phyloP scores from a whole-genome alignment of 1,140 invertebrate species.

The Cherax quadricarinatus region DNA sequence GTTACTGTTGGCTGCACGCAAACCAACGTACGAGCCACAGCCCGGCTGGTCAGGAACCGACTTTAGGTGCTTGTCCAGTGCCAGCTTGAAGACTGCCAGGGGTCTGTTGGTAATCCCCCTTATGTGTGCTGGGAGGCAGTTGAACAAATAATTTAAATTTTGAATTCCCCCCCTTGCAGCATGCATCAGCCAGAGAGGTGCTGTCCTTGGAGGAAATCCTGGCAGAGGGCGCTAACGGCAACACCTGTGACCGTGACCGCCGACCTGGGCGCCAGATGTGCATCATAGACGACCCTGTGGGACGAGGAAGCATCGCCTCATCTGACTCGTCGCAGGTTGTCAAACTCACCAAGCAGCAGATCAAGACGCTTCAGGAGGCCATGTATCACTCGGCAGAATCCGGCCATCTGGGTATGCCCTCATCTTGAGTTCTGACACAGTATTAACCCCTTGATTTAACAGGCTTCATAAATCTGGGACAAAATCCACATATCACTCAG shows the following conservation, averaged over 20 bases:
- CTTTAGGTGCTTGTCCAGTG: too few species aligned
- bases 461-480: too few species aligned
- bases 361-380: slow-evolving; percentile 90
- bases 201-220: slow-evolving; percentile 93
- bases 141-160: too few species aligned
- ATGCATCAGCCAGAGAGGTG: slow-evolving; percentile 82
- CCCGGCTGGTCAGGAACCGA: too few species aligned
- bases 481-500: slow-evolving; percentile 93
- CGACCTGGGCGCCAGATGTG: slow-evolving; percentile 52
- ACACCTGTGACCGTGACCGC: slow-evolving; percentile 74
- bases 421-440: background rate
- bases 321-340: slow-evolving; percentile 69
- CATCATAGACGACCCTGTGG: slow-evolving; percentile 64
- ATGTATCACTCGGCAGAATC: slow-evolving; percentile 95
- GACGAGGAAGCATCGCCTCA: slow-evolving; percentile 64
- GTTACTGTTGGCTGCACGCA: too few species aligned
- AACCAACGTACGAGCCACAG: too few species aligned
- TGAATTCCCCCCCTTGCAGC: slow-evolving; percentile 70
- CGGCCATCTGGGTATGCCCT: slow-evolving; percentile 85
- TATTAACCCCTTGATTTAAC: too few species aligned
- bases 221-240: slow-evolving; percentile 84
- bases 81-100: too few species aligned
- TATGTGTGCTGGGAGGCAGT: too few species aligned
- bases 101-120: too few species aligned
- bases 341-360: slow-evolving; percentile 88